Conservation (phyloP, 2,113 vertebrate species). For the Hyla sarda region DNA sequence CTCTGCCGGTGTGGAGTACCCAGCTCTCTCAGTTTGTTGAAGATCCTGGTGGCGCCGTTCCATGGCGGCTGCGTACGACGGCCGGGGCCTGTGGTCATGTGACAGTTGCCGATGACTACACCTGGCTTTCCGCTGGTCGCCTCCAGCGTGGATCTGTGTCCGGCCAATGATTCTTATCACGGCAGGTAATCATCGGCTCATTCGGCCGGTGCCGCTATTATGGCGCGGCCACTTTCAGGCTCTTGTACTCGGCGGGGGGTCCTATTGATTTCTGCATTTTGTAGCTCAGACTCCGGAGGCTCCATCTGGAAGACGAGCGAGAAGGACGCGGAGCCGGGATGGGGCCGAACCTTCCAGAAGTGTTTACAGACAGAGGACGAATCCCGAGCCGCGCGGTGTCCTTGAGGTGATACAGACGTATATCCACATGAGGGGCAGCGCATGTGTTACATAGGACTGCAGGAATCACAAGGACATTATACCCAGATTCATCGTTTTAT, state of each 20-base stretch:
- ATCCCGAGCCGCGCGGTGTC: constrained; percentile 21
- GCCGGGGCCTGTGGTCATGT: background rate
- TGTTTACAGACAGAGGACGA: constrained; percentile 34
- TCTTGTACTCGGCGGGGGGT: constrained; percentile 40
- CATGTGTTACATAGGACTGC: background rate
- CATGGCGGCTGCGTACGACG: background rate
- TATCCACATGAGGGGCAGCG: background rate
- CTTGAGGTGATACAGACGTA: background rate
- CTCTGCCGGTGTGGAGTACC: too few relatives aligned
- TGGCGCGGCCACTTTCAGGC: constrained; percentile 19
- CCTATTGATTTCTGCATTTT: constrained; percentile 45
- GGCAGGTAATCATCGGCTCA: constrained; percentile 39
- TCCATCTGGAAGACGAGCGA: constrained; percentile 17
- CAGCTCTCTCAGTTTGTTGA: background rate
- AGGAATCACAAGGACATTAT: too few relatives aligned
- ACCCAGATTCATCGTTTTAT: too few relatives aligned
- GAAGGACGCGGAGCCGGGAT: constrained; percentile 17
- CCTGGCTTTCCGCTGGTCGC: background rate
- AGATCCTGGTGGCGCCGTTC: background rate
- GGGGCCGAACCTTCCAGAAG: constrained; percentile 17
- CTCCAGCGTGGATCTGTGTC: background rate
- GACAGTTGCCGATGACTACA: background rate
- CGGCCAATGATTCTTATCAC: constrained; percentile 40
- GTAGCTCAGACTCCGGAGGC: constrained; percentile 43
- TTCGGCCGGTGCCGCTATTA: constrained; percentile 22